A percentile compares a stretch with the other conserved stretches of the same genome.
phyloP scores from a whole-genome alignment of 2,113 vertebrate species.

The Labrus mixtus region DNA sequence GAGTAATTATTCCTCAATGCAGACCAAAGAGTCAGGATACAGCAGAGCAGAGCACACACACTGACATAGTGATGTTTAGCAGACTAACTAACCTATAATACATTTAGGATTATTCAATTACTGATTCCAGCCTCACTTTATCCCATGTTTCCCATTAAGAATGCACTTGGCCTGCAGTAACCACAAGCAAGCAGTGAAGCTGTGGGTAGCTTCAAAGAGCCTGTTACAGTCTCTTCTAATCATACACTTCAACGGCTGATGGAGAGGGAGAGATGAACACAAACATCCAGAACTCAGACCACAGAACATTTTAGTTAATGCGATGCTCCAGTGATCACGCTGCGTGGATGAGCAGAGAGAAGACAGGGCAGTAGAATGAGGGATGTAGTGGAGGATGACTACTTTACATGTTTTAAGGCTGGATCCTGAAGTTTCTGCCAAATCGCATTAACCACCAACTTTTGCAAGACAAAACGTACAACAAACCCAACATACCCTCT shows the following conservation, averaged over 20 bases:
- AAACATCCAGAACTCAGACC: background rate
- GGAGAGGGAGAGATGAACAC: background rate
- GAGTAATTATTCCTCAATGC: background rate
- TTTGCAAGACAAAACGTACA: background rate
- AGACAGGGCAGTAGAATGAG: background rate
- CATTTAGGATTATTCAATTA: slow-evolving; percentile 36
- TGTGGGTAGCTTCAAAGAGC: background rate
- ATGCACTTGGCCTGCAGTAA: slow-evolving; percentile 11
- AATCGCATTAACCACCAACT: background rate
- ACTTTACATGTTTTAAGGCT: no score
- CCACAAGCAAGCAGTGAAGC: background rate
- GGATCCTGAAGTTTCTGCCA: background rate
- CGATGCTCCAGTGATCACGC: background rate
- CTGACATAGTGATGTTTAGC: slow-evolving; percentile 6
- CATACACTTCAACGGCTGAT: slow-evolving; percentile 22
- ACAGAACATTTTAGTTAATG: background rate
- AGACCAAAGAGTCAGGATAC: background rate
- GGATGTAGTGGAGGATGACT: background rate
- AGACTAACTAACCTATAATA: slow-evolving; percentile 26
- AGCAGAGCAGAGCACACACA: background rate
- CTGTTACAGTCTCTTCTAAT: slow-evolving; percentile 27
- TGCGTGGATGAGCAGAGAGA: background rate
- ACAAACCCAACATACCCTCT: background rate
- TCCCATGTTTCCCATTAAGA: slow-evolving; percentile 28
- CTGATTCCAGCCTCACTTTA: background rate